Conservation (phyloP, 2,888 invertebrate genomes). For the Drosophila fungiperda region DNA sequence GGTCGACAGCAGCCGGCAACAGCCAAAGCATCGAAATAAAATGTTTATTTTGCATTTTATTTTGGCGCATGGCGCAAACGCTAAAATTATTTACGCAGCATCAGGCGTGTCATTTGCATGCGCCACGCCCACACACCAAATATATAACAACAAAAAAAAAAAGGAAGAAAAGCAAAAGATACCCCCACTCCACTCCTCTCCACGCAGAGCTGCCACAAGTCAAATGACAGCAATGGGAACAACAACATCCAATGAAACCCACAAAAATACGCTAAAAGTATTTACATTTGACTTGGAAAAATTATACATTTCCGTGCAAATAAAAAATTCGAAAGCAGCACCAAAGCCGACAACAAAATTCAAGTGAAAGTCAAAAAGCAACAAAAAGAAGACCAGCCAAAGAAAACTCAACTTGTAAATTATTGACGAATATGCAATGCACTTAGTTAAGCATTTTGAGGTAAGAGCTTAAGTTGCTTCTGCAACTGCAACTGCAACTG, state of each 20-base stretch:
- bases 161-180: not conserved
- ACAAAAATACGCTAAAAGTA: conserved; percentile 81
- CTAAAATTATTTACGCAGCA: conserved; percentile 80
- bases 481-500: too few species aligned
- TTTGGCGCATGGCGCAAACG: conserved; percentile 70
- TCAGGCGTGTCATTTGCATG: conserved; percentile 78
- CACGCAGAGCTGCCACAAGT: conserved; percentile 12
- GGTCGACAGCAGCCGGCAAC: conserved; percentile 18
- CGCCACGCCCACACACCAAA: conserved; percentile 58
- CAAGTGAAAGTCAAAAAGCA: conserved; percentile 2
- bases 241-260: conserved; percentile 68
- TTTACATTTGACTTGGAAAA: conserved; percentile 80
- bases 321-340: conserved; percentile 65
- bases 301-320: conserved; percentile 82
- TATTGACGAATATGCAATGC: conserved; percentile 60
- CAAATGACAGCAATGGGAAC: conserved; percentile 59
- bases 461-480: not conserved
- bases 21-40: conserved; percentile 69
- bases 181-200: not conserved
- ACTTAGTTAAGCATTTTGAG: conserved; percentile 37
- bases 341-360: conserved; percentile 34
- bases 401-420: conserved; percentile 34
- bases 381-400: conserved; percentile 8
- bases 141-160: not conserved
- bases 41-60: conserved; percentile 80